phyloP scores from a whole-genome alignment of 2,113 vertebrate genomes.

The Charina bottae region DNA sequence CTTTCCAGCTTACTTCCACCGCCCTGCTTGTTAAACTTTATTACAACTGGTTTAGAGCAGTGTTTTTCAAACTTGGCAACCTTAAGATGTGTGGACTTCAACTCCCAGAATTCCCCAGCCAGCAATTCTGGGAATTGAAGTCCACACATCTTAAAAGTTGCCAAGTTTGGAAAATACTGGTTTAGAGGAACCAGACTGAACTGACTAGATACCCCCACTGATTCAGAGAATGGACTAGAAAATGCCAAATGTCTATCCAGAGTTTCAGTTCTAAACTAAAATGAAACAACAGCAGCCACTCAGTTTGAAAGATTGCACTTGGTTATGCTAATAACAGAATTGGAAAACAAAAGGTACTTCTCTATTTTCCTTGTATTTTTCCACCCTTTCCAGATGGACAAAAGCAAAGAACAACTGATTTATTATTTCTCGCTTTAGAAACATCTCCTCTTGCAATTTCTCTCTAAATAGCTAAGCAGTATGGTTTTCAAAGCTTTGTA shows the following conservation, averaged over 20 bases:
- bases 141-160: not conserved
- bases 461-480: not conserved
- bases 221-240: not conserved
- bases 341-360: not conserved
- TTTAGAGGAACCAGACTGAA: not conserved
- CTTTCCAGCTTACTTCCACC: not conserved
- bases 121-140: not conserved
- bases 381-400: not conserved
- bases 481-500: not conserved
- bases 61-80: not conserved
- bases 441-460: not conserved
- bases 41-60: not conserved
- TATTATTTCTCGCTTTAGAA: not conserved
- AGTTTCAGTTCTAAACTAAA: not conserved
- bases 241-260: not conserved
- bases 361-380: not conserved
- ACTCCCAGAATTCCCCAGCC: not conserved
- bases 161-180: not conserved
- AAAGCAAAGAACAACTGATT: not conserved
- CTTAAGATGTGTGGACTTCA: not conserved
- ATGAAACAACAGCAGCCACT: not conserved
- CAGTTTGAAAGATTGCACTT: not conserved
- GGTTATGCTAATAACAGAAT: not conserved
- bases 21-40: not conserved
- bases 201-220: not conserved